A percentile compares a stretch with the other conserved stretches of the same genome.
Evolutionary conservation across 92 coral and sea anemone species (phyloP).

Genomic region (Pocillopora meandrina): DNA sequence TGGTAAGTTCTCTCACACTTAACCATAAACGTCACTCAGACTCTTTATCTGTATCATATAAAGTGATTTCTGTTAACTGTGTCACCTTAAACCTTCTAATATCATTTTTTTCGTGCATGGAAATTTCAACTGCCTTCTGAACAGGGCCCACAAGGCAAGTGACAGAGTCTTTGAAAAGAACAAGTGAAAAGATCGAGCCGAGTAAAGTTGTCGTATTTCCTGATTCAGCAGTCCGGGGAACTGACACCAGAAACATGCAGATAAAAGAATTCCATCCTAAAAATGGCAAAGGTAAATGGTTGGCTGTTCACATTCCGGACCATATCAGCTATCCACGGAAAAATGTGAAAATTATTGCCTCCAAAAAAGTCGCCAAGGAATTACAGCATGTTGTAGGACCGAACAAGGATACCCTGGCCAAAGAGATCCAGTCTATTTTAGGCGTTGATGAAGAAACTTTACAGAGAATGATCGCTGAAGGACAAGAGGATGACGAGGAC

Average conservation of each 20-base stretch:
- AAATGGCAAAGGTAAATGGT: constrained; percentile 78
- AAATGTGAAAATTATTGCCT: constrained; percentile 69
- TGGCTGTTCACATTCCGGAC: constrained; percentile 98
- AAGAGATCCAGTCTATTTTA: constrained; percentile 75
- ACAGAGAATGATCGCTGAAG: constrained; percentile 67
- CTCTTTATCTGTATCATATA: no score
- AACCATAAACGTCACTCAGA: no score
- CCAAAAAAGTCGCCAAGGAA: constrained; percentile 77
- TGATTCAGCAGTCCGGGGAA: constrained; percentile 84
- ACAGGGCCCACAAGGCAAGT: neutral
- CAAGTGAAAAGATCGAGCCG: constrained; percentile 73
- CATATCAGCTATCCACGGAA: constrained; percentile 55
- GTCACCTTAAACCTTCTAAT: neutral
- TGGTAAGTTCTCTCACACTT: no score
- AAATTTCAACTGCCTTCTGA: neutral
- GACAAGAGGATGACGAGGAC: constrained; percentile 28
- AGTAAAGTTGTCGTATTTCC: constrained; percentile 88
- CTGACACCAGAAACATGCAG: constrained; percentile 81
- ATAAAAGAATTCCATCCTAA: constrained; percentile 85
- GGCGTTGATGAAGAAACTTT: constrained; percentile 75
- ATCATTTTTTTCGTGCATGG: neutral
- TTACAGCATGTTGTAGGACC: constrained; percentile 80
- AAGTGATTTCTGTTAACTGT: neutral
- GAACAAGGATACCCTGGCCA: constrained; percentile 81
- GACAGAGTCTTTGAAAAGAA: constrained; percentile 6